These are phyloP conservation scores for Saturnia japonica DNA, from an alignment of 2,888 invertebrate species.

Conservation along the genomic window DNA sequence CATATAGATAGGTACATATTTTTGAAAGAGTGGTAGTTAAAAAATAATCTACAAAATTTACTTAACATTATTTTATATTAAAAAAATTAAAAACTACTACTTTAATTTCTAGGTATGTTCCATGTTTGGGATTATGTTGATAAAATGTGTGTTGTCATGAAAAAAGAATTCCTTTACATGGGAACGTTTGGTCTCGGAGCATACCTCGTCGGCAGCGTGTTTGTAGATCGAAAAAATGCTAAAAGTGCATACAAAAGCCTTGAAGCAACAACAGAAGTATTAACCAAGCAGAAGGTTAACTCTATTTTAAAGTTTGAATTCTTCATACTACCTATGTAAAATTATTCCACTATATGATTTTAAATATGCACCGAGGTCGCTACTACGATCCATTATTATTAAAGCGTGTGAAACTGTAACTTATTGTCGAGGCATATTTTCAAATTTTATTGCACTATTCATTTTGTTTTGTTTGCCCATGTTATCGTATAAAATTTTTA, in stretches of 20 bases:
- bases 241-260: slow-evolving; percentile 73
- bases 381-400: background rate
- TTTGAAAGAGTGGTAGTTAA: no score
- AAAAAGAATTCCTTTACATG: slow-evolving; percentile 78
- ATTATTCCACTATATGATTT: background rate
- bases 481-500: background rate
- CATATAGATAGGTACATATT: no score
- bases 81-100: background rate
- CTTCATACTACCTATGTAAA: background rate
- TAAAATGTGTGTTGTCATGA: slow-evolving; percentile 77
- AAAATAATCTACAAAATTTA: no score
- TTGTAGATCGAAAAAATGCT: slow-evolving; percentile 76
- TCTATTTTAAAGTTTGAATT: background rate
- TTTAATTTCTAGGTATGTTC: slow-evolving; percentile 66
- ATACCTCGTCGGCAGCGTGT: slow-evolving; percentile 80
- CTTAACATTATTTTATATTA: background rate
- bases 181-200: slow-evolving; percentile 80
- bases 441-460: background rate
- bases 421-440: background rate
- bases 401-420: background rate
- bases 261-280: slow-evolving; percentile 57
- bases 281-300: slow-evolving; percentile 53
- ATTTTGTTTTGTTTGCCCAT: background rate
- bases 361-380: background rate
- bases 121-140: slow-evolving; percentile 71